Evolutionary conservation across 2,888 invertebrate species (phyloP).

Genomic region (Hybos culiciformis): DNA sequence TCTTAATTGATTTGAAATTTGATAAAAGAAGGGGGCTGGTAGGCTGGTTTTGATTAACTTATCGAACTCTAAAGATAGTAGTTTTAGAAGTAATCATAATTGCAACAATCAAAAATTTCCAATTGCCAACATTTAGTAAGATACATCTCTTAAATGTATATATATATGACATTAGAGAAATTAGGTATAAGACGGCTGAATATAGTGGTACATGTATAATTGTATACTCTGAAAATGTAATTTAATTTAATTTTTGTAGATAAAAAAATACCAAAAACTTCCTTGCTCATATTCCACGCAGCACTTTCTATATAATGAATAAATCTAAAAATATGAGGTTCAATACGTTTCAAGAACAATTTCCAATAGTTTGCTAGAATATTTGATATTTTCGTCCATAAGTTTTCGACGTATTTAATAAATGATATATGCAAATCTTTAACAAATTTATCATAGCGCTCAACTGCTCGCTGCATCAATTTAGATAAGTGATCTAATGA

Average conservation of each 20-base stretch:
- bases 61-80: no score
- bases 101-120: no score
- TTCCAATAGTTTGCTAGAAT: constrained; percentile 59
- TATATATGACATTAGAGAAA: no score
- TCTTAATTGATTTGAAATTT: no score
- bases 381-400: constrained; percentile 55
- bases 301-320: constrained; percentile 63
- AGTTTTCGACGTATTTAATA: constrained; percentile 56
- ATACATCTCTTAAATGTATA: no score
- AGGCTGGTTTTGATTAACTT: no score
- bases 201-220: not conserved
- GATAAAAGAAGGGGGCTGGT: no score
- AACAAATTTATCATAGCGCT: constrained; percentile 66
- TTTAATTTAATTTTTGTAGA: no score
- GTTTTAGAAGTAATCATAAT: no score
- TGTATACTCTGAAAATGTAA: no score
- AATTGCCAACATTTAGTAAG: no score
- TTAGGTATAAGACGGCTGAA: no score
- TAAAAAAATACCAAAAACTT: constrained; percentile 50
- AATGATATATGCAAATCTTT: constrained; percentile 56
- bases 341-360: constrained; percentile 54
- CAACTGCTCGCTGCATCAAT: constrained; percentile 51
- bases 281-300: constrained; percentile 57
- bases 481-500: constrained; percentile 57
- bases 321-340: constrained; percentile 63